Base-by-base conservation (phyloP, 2,888 invertebrate species). In the Epistrophe eligans region DNA sequence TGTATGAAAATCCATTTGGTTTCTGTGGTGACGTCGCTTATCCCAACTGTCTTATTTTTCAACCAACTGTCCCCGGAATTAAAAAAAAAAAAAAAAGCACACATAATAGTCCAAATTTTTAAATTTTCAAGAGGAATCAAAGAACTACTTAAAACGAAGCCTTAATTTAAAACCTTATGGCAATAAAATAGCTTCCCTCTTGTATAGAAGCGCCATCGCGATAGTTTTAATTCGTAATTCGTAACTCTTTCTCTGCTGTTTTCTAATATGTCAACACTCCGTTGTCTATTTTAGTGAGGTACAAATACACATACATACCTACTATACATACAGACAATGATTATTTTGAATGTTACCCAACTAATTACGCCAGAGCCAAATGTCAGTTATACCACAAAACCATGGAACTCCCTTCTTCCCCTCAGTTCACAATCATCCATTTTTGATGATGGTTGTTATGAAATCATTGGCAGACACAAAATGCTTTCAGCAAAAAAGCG, bases 391-490 rank as follows among this genome's bases (percentile, higher is more conserved):
- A 64, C 58, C 77, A 60, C 58, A 74, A 10, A 58, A 71, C 83
- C 72, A 38, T n/a, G 60, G 35, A 79, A 73, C n/a, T 35, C 48
- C 55, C 32, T 52, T 24, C 4, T 58, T 28, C 11, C 35, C 17
- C 24, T 24, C n/a, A 43, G 7, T 24, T 52, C 62, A 11, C 35
- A 24, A 24, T 24, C 38, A 24, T 24, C 38, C 11, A 55, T 66
- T 40, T 40, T 57, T 35, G 43, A 71, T 76, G 79, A 64, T 71
- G 67, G 77, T 79, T 82, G 74, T 82, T 74, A 74, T 77, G 70
- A 83, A 79, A 87, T 82, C 83, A 83, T 83, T 74, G 74, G 71
- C 76, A 79, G 66, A 74, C 79, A 43, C 57, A 72, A 87, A 70
- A 24, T 64, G 79, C 76, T 79, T 43, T 58, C 48, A 79, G 83